Base-by-base conservation (phyloP, 2,888 invertebrate species). In the Mystacides longicornis region DNA sequence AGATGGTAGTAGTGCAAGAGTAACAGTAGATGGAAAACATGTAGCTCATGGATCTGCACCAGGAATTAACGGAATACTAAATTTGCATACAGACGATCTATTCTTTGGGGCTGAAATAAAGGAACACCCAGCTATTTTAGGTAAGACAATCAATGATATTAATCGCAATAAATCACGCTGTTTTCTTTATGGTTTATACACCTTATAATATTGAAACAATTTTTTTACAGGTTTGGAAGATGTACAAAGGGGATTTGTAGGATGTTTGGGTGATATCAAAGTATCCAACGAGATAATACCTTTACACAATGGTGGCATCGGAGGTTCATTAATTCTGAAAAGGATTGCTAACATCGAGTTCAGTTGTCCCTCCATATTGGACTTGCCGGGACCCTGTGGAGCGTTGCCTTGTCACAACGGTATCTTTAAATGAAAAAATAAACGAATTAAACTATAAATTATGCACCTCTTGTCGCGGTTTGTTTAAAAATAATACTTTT, bases 241-340 rank as follows among this genome's bases (percentile, higher is more conserved):
- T 64, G 79, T 89, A 20, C 83, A 83, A 52, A 75, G 82, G 22
- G 91, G 92, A 0, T 90, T 89, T 67, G 75, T 85, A 48, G 92
- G 92, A 0, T 93, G 93, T 65, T 83, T 93, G 83, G 87, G 89
- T 61, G 87, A 89, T 66, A 83, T 93, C 3, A 75, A 82, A 55
- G 80, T 93, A 23, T 84, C 87, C 46, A 77, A 82, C 56, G 79
- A 86, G 4, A 77, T 82, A 0, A 79, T 91, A 37, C 89, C 89
- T 0, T 67, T 86, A n/a, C 84, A 86, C 64, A 82, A 82, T 73
- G 81, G 82, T 1, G 83, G 83, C 1, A 79, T 79, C 20, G 83
- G 80, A 64, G 79, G 80, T 18, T 78, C 83, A 5, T 83, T 81
- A 1, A 80, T 81, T 2, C 65, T 86, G 2, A 85, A 84, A 63